These are phyloP conservation scores for Salminus brasiliensis DNA, from an alignment of 2,113 vertebrate species.

Conservation along the genomic window DNA sequence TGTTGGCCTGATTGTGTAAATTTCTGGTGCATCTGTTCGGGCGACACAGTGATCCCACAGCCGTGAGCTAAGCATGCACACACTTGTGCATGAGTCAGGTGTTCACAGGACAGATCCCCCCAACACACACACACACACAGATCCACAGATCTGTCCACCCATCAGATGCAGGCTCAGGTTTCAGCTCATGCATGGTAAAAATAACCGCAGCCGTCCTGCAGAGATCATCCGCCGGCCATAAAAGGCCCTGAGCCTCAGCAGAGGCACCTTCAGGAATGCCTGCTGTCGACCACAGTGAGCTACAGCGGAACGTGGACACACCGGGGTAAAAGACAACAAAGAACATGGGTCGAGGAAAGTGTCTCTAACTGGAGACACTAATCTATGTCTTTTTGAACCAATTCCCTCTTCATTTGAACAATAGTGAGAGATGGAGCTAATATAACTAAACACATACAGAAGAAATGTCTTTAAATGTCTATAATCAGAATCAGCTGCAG, in stretches of 20 bases:
- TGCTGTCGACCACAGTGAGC: conserved; percentile 12
- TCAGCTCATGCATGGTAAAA: conserved; percentile 45
- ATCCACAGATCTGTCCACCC: background rate
- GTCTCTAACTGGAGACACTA: too few relatives aligned
- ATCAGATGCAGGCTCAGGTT: conserved; percentile 24
- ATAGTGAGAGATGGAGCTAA: too few relatives aligned
- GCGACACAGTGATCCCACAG: background rate
- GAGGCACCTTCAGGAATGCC: conserved; percentile 13
- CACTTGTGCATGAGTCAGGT: conserved; percentile 24
- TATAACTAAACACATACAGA: too few relatives aligned
- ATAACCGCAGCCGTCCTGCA: conserved; percentile 25
- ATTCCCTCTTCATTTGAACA: too few relatives aligned
- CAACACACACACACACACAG: conserved; percentile 12
- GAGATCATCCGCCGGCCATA: conserved; percentile 39
- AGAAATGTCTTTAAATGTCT: too few relatives aligned
- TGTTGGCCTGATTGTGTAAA: too few relatives aligned
- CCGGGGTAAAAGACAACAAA: conserved; percentile 3
- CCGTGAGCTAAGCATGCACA: background rate
- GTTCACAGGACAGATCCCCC: background rate
- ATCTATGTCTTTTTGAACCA: too few relatives aligned
- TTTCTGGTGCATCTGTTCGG: background rate
- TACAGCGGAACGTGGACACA: background rate
- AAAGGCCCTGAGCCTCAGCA: conserved; percentile 24
- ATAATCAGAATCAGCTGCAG: too few relatives aligned
- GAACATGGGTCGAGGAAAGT: too few relatives aligned